Conservation (phyloP, 1,140 invertebrate species). For the Drosophila takahashii region DNA sequence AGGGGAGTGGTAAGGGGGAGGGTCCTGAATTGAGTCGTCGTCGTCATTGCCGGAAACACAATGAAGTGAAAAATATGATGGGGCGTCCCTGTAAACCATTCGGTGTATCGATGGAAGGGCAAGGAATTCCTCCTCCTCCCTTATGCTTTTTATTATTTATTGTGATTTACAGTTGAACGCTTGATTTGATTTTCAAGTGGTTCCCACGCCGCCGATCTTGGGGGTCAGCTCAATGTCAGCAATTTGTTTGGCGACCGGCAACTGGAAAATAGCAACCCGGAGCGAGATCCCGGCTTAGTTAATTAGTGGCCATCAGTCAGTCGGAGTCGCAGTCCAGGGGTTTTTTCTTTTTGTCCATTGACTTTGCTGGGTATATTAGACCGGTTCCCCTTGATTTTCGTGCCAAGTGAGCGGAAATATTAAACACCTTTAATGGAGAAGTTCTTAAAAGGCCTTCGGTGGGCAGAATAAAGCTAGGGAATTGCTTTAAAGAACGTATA, state of each 20-base stretch:
- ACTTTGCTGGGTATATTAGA: constrained; percentile 11
- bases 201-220: constrained; percentile 65
- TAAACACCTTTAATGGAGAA: not conserved
- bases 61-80: constrained; percentile 83
- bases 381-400: not conserved
- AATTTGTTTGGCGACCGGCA: constrained; percentile 53
- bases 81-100: constrained; percentile 48
- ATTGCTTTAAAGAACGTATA: too few relatives aligned
- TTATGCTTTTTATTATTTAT: constrained; percentile 81
- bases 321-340: constrained; percentile 7
- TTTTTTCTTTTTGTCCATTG: not conserved
- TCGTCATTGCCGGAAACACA: constrained; percentile 61
- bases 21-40: constrained; percentile 13
- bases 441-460: not conserved
- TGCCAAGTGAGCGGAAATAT: constrained; percentile 10
- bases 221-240: constrained; percentile 56
- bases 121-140: not conserved
- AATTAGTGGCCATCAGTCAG: constrained; percentile 84
- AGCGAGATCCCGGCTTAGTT: constrained; percentile 53
- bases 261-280: constrained; percentile 21
- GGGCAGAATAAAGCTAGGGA: not conserved
- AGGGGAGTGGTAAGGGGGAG: not conserved
- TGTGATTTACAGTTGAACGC: constrained; percentile 84
- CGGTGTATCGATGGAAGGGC: constrained; percentile 31
- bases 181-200: constrained; percentile 84